These are phyloP conservation scores for Todiramphus chloris DNA, from an alignment of 2,113 vertebrate species.

Conservation along the genomic window DNA sequence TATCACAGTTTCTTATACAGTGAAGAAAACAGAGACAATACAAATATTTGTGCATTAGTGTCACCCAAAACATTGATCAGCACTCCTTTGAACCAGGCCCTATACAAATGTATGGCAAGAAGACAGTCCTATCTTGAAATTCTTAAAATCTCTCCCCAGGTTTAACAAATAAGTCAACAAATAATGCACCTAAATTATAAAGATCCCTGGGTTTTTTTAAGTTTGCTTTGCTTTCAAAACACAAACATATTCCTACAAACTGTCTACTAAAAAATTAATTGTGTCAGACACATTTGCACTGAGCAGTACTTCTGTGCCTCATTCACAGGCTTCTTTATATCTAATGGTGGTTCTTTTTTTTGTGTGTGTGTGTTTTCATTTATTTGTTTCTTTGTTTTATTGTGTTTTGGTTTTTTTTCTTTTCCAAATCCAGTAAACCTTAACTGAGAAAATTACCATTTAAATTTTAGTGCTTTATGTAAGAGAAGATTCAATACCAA, in stretches of 20 bases:
- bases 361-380: not conserved
- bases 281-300: not conserved
- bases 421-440: not conserved
- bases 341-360: not conserved
- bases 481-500: not conserved
- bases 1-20: not conserved
- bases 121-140: not conserved
- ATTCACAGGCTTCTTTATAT: not conserved
- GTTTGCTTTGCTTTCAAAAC: not conserved
- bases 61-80: not conserved
- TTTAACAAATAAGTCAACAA: not conserved
- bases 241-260: not conserved
- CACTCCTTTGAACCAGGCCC: not conserved
- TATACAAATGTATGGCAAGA: accelerated
- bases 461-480: not conserved
- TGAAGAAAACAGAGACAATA: not conserved
- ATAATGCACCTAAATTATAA: not conserved
- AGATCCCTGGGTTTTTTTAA: not conserved
- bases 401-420: not conserved
- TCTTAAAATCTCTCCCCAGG: not conserved
- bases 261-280: not conserved
- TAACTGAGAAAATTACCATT: not conserved
- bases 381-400: not conserved
- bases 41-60: not conserved
- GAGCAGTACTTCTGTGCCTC: not conserved